These are phyloP conservation scores for Tragulus kanchil DNA, from an alignment of 2,113 vertebrate species.

Conservation along the genomic window DNA sequence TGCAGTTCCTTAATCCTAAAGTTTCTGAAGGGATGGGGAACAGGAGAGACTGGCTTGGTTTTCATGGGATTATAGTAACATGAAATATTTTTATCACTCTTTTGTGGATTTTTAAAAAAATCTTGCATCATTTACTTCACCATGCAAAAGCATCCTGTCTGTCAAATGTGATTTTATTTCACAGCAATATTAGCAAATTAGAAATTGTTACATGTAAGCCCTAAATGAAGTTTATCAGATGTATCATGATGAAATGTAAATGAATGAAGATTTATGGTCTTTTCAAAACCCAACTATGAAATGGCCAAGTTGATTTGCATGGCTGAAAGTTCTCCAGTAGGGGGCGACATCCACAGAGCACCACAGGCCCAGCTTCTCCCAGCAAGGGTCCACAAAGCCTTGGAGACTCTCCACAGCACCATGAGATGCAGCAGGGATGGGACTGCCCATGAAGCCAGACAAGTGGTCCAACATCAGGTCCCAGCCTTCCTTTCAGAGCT, in stretches of 20 bases:
- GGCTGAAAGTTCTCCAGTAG: constrained; percentile 30
- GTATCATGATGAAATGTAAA: background rate
- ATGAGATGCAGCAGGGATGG: background rate
- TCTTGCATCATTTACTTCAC: background rate
- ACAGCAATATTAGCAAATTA: background rate
- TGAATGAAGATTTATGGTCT: background rate
- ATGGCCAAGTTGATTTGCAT: background rate
- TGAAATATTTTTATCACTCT: background rate
- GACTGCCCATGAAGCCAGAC: background rate
- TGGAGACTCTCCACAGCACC: background rate
- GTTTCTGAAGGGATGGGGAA: background rate
- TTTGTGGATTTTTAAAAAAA: background rate
- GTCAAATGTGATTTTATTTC: constrained; percentile 27
- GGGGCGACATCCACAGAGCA: background rate
- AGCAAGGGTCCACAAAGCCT: background rate
- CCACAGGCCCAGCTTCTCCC: no score
- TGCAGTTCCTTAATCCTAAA: background rate
- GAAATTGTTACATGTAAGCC: background rate
- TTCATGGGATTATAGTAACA: background rate
- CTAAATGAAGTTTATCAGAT: background rate
- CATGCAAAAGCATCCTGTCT: background rate
- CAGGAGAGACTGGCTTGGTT: background rate
- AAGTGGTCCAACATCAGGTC: background rate
- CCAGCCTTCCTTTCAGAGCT: background rate
- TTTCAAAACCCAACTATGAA: background rate